Conservation (phyloP, 2,888 invertebrate species). For the Flexamia atlantica region DNA sequence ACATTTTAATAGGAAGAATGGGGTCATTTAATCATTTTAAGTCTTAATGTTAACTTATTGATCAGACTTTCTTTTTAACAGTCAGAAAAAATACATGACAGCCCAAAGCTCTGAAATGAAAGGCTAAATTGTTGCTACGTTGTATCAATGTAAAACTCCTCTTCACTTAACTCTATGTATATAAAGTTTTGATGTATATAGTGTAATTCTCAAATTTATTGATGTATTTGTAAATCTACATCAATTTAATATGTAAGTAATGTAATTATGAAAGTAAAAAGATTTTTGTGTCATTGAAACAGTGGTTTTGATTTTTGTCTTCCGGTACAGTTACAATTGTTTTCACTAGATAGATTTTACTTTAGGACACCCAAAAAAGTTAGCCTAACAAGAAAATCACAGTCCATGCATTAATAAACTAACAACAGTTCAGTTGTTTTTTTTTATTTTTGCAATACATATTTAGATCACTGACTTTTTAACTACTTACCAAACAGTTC, state of each 20-base stretch:
- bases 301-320: constrained; percentile 58
- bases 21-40: no score
- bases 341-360: not conserved
- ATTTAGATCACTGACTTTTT: no score
- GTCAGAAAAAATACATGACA: no score
- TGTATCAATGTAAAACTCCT: constrained; percentile 52
- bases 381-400: no score
- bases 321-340: not conserved
- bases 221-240: constrained; percentile 62
- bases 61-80: no score
- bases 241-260: constrained; percentile 56
- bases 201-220: constrained; percentile 43
- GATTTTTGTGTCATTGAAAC: constrained; percentile 58
- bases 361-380: no score
- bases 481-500: no score
- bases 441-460: no score
- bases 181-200: constrained; percentile 51
- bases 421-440: no score
- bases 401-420: no score
- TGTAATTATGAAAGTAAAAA: constrained; percentile 62
- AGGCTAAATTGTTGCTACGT: not conserved
- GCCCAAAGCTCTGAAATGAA: constrained; percentile 13
- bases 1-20: no score
- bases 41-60: no score
- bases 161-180: constrained; percentile 42